These are phyloP conservation scores for Esox lucius DNA, from an alignment of 2,797 vertebrate genomes.

Conservation along the genomic window DNA sequence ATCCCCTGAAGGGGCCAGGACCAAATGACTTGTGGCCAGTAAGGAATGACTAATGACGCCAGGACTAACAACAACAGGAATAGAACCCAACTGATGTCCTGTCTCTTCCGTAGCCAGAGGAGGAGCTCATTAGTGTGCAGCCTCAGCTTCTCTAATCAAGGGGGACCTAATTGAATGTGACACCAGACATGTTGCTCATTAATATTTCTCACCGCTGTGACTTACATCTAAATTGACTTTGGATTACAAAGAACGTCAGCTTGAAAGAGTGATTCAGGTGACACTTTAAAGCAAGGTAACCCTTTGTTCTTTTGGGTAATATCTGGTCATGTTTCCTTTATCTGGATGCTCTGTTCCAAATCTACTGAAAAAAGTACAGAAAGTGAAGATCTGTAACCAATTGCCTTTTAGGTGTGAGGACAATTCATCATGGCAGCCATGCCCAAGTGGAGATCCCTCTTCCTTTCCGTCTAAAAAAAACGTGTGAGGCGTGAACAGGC, in stretches of 20 bases:
- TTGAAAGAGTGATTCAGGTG: neutral
- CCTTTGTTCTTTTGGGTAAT: constrained; percentile 4
- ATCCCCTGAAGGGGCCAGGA: neutral
- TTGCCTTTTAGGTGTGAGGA: constrained; percentile 12
- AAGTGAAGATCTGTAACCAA: neutral
- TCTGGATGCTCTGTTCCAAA: neutral
- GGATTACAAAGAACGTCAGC: neutral
- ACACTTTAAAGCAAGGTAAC: constrained; percentile 4
- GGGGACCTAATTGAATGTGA: constrained; percentile 27
- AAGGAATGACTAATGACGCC: neutral
- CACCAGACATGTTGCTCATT: constrained; percentile 1
- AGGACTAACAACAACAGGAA: constrained; percentile 29
- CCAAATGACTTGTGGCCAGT: neutral
- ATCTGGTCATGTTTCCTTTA: neutral
- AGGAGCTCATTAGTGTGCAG: constrained; percentile 23
- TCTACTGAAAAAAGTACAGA: neutral
- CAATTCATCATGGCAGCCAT: constrained; percentile 4
- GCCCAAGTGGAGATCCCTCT: constrained; percentile 6
- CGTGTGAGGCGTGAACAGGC: constrained; percentile 13
- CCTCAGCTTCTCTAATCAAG: constrained; percentile 7
- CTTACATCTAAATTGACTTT: neutral
- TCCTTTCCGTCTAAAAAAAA: constrained; percentile 37
- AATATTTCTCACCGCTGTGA: constrained; percentile 5
- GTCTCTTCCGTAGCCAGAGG: constrained; percentile 25
- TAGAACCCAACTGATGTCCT: constrained; percentile 31